These are phyloP conservation scores for Amorpha juglandis DNA, from an alignment of 2,888 invertebrate species.

Conservation along the genomic window DNA sequence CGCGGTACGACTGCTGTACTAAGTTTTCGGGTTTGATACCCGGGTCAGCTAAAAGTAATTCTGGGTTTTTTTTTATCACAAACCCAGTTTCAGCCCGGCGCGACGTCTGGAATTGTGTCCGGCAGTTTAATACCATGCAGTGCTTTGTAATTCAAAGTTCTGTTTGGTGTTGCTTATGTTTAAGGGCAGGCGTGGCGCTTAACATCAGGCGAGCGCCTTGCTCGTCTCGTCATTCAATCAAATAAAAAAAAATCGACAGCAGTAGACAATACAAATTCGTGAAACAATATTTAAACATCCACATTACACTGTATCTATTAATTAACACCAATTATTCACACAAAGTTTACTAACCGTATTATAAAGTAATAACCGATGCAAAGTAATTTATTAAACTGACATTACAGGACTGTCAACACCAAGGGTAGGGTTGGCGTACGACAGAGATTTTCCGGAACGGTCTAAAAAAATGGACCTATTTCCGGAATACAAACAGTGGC, in stretches of 20 bases:
- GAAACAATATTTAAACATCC: not conserved
- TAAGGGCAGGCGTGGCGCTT: too few relatives aligned
- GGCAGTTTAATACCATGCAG: not conserved
- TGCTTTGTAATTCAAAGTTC: too few relatives aligned
- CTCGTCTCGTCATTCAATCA: too few relatives aligned
- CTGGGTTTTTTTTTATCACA: too few relatives aligned
- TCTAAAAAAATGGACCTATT: not conserved
- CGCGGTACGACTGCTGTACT: too few relatives aligned
- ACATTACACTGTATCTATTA: not conserved
- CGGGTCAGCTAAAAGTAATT: too few relatives aligned
- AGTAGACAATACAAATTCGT: not conserved
- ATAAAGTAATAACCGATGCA: not conserved
- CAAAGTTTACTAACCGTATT: not conserved
- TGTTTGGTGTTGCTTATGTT: too few relatives aligned
- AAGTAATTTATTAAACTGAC: conserved; percentile 11
- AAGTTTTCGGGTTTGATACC: too few relatives aligned
- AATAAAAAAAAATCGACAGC: not conserved
- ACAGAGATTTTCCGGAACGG: not conserved
- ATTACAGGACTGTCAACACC: conserved; percentile 1
- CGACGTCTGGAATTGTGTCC: conserved; percentile 1
- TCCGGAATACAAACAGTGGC: not conserved
- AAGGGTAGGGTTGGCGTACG: not conserved
- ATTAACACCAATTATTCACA: conserved; percentile 19
- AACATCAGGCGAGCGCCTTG: too few relatives aligned
- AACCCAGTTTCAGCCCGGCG: too few relatives aligned